These are phyloP conservation scores for Thelaira solivaga DNA, from an alignment of 2,888 invertebrate genomes.

Conservation along the genomic window DNA sequence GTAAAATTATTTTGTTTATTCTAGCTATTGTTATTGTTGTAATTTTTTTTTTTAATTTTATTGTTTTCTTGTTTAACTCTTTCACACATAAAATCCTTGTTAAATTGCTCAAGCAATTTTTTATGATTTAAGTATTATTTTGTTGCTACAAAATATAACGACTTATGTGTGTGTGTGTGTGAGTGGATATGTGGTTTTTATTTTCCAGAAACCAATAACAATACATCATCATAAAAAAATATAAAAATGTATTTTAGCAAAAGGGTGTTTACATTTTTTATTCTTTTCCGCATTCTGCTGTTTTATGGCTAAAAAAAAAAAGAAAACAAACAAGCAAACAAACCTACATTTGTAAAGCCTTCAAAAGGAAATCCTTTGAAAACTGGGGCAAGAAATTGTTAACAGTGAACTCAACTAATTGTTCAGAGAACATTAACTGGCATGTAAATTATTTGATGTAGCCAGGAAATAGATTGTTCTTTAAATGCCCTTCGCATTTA, in stretches of 20 bases:
- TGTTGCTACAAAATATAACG: constrained; percentile 15
- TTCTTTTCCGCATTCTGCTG: too few species aligned
- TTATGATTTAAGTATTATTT: constrained; percentile 41
- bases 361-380: too few species aligned
- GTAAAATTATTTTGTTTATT: background rate
- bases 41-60: too few species aligned
- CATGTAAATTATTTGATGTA: too few species aligned
- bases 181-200: background rate
- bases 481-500: too few species aligned
- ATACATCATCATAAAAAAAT: constrained; percentile 42
- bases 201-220: constrained; percentile 42
- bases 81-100: background rate
- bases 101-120: constrained; percentile 30
- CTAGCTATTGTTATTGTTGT: background rate
- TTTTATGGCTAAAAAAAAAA: background rate
- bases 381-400: too few species aligned
- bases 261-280: background rate
- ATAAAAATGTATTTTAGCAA: constrained; percentile 11
- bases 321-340: constrained; percentile 37
- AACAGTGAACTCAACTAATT: too few species aligned
- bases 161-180: background rate
- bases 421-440: too few species aligned
- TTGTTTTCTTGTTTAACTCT: constrained; percentile 15
- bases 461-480: too few species aligned
- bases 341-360: constrained; percentile 35